phyloP scores from a whole-genome alignment of 2,797 vertebrate species.

The Cyprinella venusta region DNA sequence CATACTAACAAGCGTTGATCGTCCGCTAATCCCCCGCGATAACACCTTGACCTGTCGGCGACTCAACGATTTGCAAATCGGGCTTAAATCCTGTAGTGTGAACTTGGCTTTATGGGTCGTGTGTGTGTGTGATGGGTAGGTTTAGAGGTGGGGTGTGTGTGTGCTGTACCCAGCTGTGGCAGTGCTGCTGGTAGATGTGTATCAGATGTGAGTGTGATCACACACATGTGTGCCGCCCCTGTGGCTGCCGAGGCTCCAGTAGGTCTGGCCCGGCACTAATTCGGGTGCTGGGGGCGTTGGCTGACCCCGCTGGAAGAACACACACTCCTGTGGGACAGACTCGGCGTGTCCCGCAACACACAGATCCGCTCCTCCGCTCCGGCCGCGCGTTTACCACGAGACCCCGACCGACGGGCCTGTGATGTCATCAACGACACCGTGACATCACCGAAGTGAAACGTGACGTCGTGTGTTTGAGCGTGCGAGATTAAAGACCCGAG shows the following conservation, averaged over 20 bases:
- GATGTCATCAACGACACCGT: background rate
- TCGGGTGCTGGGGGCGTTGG: conserved; percentile 58
- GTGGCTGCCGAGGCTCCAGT: conserved; percentile 78
- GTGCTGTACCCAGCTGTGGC: conserved; percentile 33
- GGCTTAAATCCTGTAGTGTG: too few species aligned
- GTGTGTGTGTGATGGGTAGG: too few species aligned
- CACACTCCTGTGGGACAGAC: conserved; percentile 47
- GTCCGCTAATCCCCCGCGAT: too few species aligned
- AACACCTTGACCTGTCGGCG: too few species aligned
- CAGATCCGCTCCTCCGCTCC: conserved; percentile 14
- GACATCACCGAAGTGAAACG: background rate
- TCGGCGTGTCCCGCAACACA: conserved; percentile 43
- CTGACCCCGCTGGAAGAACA: conserved; percentile 60
- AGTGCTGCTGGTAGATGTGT: conserved; percentile 59
- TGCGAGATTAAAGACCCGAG: background rate
- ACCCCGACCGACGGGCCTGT: background rate
- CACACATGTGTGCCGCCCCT: conserved; percentile 75
- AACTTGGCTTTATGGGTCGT: too few species aligned
- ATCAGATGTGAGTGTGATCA: conserved; percentile 66
- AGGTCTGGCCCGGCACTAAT: conserved; percentile 74
- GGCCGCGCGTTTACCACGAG: background rate
- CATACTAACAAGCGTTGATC: fast-evolving
- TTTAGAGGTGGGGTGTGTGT: background rate
- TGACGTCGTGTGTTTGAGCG: background rate
- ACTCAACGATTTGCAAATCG: too few species aligned